Percentiles rank a stretch among this genome's conserved stretches.
Conservation (phyloP, 2,797 vertebrate species). For the Sebastes taczanowskii region DNA sequence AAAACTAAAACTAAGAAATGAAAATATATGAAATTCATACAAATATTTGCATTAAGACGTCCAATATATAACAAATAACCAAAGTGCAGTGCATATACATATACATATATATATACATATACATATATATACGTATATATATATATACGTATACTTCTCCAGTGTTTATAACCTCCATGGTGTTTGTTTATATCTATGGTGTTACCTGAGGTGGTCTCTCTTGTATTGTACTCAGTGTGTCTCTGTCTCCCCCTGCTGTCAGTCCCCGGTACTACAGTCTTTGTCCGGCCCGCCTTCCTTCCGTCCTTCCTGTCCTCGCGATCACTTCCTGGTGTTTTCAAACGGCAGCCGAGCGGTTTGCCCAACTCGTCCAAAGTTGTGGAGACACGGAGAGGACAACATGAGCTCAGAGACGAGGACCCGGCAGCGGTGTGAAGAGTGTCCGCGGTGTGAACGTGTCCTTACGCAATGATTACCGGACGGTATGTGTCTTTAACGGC, state of each 20-base stretch:
- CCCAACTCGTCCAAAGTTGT: conserved; percentile 47
- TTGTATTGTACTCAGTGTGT: too few relatives aligned
- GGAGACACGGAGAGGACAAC: conserved; percentile 12
- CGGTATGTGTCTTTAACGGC: neutral
- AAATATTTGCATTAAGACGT: too few relatives aligned
- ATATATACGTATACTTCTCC: too few relatives aligned
- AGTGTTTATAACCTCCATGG: too few relatives aligned
- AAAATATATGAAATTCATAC: too few relatives aligned
- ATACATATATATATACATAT: accelerated
- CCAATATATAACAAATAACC: too few relatives aligned
- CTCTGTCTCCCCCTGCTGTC: neutral
- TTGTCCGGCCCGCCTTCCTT: conserved; percentile 53
- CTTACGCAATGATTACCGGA: neutral
- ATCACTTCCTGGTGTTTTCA: conserved; percentile 61
- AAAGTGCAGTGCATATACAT: too few relatives aligned
- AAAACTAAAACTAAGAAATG: too few relatives aligned
- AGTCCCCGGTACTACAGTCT: neutral
- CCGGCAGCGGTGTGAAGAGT: neutral
- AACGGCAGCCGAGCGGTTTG: conserved; percentile 9
- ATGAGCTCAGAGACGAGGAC: conserved; percentile 27
- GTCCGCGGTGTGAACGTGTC: accelerated
- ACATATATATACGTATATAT: too few relatives aligned
- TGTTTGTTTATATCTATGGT: too few relatives aligned
- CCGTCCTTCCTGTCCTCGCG: neutral
- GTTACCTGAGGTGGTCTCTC: too few relatives aligned